phyloP scores from a whole-genome alignment of 2,888 invertebrate species.

The Glyphotaelius pellucidus region DNA sequence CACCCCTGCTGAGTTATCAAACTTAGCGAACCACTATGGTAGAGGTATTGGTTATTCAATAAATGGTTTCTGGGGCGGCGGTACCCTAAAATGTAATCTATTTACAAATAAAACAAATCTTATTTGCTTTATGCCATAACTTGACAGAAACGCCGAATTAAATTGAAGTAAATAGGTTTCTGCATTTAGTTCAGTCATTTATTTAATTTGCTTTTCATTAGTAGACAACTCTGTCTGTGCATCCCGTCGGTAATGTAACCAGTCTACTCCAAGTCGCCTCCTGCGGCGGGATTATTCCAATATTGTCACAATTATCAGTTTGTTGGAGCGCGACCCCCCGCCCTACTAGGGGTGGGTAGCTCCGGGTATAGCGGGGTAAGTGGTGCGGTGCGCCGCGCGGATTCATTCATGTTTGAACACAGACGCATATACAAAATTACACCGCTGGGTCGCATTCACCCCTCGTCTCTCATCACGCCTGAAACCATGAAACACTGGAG shows the following conservation, averaged over 20 bases:
- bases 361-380: not conserved
- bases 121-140: no score
- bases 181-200: not conserved
- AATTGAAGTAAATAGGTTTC: no score
- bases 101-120: no score
- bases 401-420: not conserved
- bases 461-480: not conserved
- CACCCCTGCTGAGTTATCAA: no score
- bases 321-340: not conserved
- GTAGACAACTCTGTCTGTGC: not conserved
- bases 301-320: constrained; percentile 2
- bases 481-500: not conserved
- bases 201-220: not conserved
- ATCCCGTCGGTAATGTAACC: not conserved
- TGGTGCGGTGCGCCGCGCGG: not conserved
- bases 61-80: no score
- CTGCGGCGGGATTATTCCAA: not conserved
- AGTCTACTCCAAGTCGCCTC: not conserved
- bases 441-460: constrained; percentile 5
- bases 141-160: no score
- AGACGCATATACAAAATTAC: constrained; percentile 2
- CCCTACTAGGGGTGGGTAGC: not conserved
- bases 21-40: no score
- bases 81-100: no score
- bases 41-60: no score